Evolutionary conservation across 2,797 vertebrate species (phyloP).

Genomic region (Atherinosoma microstoma): DNA sequence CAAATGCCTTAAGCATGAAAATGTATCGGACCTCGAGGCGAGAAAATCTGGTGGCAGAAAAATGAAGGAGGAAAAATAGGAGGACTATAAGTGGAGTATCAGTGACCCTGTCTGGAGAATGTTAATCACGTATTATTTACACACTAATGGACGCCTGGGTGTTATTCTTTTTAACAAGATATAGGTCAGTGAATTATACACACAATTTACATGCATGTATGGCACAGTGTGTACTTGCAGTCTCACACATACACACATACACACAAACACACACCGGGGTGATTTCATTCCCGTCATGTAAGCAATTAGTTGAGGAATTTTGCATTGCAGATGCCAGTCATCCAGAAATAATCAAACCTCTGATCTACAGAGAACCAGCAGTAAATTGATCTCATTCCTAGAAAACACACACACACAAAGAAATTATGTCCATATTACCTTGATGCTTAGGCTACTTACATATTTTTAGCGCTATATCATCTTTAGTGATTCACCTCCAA

Average conservation of each 20-base stretch:
- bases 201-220: neutral
- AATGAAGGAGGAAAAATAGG: too few species aligned
- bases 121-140: neutral
- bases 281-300: conserved; percentile 57
- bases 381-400: conserved; percentile 26
- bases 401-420: conserved; percentile 15
- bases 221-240: neutral
- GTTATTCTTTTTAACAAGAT: too few species aligned
- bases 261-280: conserved; percentile 9
- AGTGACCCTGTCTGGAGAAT: neutral
- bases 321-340: conserved; percentile 57
- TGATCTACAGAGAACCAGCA: conserved; percentile 43
- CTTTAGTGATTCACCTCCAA: neutral
- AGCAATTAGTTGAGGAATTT: conserved; percentile 63
- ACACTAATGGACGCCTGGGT: neutral
- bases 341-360: conserved; percentile 66
- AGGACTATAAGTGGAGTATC: too few species aligned
- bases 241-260: conserved; percentile 1
- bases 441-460: neutral
- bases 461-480: conserved; percentile 11
- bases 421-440: conserved; percentile 1
- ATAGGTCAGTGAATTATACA: neutral
- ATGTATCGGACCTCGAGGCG: too few species aligned
- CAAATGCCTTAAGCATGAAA: too few species aligned
- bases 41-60: too few species aligned